Evolutionary conservation across 1,140 invertebrate species (phyloP), one percentile per base, ranked within the genome.

Genomic region (Hylaeus volcanicus): DNA sequence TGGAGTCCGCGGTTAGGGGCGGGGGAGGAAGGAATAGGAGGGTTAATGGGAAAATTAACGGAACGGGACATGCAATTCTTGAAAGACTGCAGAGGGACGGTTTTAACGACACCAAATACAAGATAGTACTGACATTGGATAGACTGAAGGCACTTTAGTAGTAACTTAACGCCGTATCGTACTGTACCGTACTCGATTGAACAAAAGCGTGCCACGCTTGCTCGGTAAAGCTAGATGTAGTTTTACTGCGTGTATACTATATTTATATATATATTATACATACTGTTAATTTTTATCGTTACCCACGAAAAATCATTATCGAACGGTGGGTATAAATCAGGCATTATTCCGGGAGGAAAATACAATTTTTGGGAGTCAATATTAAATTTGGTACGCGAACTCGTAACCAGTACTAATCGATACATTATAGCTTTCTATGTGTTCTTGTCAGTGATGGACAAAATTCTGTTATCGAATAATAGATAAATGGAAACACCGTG

Each of bases 111-210:
- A 93, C 92, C 92, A 93, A 93, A 93, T 93, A 93, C 93, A 93
- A 93, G 92, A 93, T 93, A 93, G 93, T 93, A 93, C 93, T 93
- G 93, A 93, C 92, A 93, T 93, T 93, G 92, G 93, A 93, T 93
- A 93, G 93, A 93, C 92, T 93, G 93, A 93, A 92, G 92, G 93
- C 92, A 93, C 92, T 89, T 91, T 93, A 93, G 92, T 93, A 93
- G 88, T 93, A 93, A 93, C 92, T 93, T 93, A 93, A 93, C 88
- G 89, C 89, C 89, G 88, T 88, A 88, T 88, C 89, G 89, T 90
- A 88, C 88, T 89, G 79, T 68, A 86, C 83, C 85, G 87, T 88
- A 84, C 88, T 88, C 86, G 86, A 88, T 90, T 81, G 83, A 79
- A 73, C 79, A 70, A 85, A 15, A 70, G 3, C 15, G 39, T 37